Evolutionary conservation across 2,888 invertebrate species (phyloP), one percentile per base, ranked within the genome.

Genomic region (Imbricaverruca yamaguchii): DNA sequence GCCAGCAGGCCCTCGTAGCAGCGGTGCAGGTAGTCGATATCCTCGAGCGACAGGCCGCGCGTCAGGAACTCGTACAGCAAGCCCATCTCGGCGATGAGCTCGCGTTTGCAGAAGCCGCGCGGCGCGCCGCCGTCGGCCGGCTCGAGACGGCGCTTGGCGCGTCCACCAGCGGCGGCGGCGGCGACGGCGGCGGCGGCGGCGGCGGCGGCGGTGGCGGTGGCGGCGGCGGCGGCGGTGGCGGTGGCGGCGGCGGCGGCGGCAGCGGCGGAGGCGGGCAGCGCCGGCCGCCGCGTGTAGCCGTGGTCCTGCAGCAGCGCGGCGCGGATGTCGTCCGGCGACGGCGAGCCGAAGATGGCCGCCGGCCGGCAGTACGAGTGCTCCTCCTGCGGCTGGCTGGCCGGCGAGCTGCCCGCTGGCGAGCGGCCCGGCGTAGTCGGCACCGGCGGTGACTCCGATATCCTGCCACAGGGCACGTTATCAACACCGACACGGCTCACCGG

Each of bases 21-120:
- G 82, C 91, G 89, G 85, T 93, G 91, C 84, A 97, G 89, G 86
- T 92, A 94, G 83, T 91, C 90, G 83, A 94, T 92, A 87, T 98
- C 97, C 87, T 98, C 97, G n/a, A 90, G 88, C 86, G 97, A 97
- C 85, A 97, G 93, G 21, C 89, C 96, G 82, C 92, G 91, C n/a
- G 94, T 94, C 67, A 97, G 91, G 88, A 97, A 97, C 87, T 94
- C 94, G 88, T 95, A 97, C 69, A 94, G 88, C 77, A 95, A 91
- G 83, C 91, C 91, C 91, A 94, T 92, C 87, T 97, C 96, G 21
- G 92, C 87, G 39, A 87, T 85, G n/a, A 86, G 84, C 80, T 85
- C 85, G 81, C 89, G 85, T 57, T 85, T 84, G 80, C 84, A 84
- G 82, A 87, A 88, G 82, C 80, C 84, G 23, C 77, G 80, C 65